Conservation (phyloP, 2,797 vertebrate species). For the Alosa sapidissima region DNA sequence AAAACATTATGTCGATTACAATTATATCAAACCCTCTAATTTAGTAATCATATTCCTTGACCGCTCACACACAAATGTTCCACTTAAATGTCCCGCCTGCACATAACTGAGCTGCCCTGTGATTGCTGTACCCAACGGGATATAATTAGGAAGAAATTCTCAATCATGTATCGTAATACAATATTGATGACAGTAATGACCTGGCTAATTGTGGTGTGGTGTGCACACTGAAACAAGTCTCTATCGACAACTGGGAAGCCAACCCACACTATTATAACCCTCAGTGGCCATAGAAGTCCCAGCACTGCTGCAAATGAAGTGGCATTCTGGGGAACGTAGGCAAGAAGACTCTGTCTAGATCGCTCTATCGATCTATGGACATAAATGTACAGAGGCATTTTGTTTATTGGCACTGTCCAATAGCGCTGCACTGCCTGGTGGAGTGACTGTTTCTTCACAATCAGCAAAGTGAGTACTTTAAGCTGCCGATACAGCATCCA, state of each 20-base stretch:
- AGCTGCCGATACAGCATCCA: slow-evolving; percentile 9
- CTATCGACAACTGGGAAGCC: neutral
- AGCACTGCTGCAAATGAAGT: neutral
- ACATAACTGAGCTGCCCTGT: neutral
- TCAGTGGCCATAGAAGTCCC: neutral
- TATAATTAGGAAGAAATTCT: neutral
- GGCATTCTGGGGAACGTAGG: slow-evolving; percentile 1
- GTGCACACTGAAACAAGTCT: neutral
- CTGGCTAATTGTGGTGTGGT: neutral
- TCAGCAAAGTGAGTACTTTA: slow-evolving; percentile 7
- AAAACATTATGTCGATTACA: too few species aligned
- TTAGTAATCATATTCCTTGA: neutral
- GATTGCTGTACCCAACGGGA: neutral
- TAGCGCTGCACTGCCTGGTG: neutral
- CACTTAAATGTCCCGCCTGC: neutral
- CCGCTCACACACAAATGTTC: neutral
- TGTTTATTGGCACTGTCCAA: neutral
- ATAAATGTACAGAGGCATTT: neutral
- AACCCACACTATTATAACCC: neutral
- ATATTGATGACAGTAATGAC: neutral
- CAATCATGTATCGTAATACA: neutral
- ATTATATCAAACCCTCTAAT: too few species aligned
- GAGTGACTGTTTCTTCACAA: neutral
- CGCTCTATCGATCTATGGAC: neutral
- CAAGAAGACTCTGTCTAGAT: neutral